Evolutionary conservation across 2,113 vertebrate genomes (phyloP).

Genomic region (Coryphaenoides rupestris): DNA sequence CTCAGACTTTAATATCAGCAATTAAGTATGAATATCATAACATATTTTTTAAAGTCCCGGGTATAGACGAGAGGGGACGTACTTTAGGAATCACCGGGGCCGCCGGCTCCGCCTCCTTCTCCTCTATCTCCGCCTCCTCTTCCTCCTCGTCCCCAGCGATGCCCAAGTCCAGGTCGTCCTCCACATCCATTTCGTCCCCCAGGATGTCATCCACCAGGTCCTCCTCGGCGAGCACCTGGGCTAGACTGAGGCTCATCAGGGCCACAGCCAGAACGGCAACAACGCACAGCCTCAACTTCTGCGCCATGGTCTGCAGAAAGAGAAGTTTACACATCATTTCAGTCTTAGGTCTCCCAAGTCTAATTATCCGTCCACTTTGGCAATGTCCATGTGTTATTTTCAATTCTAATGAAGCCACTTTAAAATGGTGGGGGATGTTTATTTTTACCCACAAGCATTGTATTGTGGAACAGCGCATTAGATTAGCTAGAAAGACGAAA

Average conservation of each 20-base stretch:
- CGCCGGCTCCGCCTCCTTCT: conserved; percentile 38
- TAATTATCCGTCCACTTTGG: no score
- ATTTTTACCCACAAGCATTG: no score
- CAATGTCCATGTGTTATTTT: no score
- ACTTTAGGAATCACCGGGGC: conserved; percentile 83
- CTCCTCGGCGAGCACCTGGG: conserved; percentile 57
- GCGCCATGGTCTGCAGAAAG: conserved; percentile 82
- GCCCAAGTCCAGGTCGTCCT: conserved; percentile 80
- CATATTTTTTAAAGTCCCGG: no score
- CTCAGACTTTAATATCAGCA: no score
- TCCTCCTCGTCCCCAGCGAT: conserved; percentile 72
- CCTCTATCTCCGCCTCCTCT: conserved; percentile 49
- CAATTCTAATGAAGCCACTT: no score
- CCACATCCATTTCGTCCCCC: conserved; percentile 76
- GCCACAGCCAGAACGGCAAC: conserved; percentile 75
- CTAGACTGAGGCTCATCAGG: conserved; percentile 49
- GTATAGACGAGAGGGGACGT: conserved; percentile 14
- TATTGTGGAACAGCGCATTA: no score
- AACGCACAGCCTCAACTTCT: conserved; percentile 76
- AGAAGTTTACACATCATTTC: neutral
- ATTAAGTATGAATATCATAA: no score
- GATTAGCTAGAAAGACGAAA: no score
- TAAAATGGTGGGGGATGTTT: no score
- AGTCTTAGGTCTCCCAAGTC: no score
- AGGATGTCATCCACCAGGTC: conserved; percentile 69